Base-by-base conservation (phyloP, 2,797 vertebrate species). In the Falco concolor region DNA sequence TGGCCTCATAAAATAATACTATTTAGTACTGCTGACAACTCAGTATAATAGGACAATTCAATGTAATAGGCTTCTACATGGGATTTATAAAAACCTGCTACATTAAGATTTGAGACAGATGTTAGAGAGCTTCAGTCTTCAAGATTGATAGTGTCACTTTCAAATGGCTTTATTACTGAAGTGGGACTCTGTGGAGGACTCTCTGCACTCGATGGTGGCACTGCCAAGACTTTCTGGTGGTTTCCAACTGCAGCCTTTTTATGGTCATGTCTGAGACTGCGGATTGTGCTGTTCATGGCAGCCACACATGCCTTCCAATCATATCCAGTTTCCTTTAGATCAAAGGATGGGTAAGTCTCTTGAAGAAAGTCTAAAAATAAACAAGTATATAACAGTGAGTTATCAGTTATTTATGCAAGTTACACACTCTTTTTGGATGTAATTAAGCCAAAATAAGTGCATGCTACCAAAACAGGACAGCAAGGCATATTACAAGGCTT, bases 281-380 rank as follows among this genome's bases (percentile, higher is more conserved):
- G 96, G 89, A 98, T 98, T 45, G 95, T 96, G 87, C 97, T 97
- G 90, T 98, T 98, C 50, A 99, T 98, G 92, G 98, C 97, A n/a
- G 88, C 96, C 59, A 98, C 97, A 1, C 98, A 98, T 2, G 97
- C 94, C 95, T 98, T 98, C 98, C 98, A 98, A 78, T 98, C 97
- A n/a, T 91, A 95, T 17, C 98, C 98, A 45, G 54, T 91, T 93
- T 98, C 98, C 4, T 91, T 95, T 9, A 99, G 96, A 89, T 98
- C 96, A 96, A 96, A 97, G 63, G 92, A 92, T 18, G 98, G 96
- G 72, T 97, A 98, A 85, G 83, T 97, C 24, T 98, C 98, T 57
- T 97, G 97, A 63, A 99, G 98, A 90, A 98, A 98, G 32, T 99
- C 98, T 99, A 94, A 90, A 91, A 89, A 93, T 44, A 93, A 96